Evolutionary conservation across 2,797 vertebrate genomes (phyloP).

Genomic region (Setipinna tenuifilis): DNA sequence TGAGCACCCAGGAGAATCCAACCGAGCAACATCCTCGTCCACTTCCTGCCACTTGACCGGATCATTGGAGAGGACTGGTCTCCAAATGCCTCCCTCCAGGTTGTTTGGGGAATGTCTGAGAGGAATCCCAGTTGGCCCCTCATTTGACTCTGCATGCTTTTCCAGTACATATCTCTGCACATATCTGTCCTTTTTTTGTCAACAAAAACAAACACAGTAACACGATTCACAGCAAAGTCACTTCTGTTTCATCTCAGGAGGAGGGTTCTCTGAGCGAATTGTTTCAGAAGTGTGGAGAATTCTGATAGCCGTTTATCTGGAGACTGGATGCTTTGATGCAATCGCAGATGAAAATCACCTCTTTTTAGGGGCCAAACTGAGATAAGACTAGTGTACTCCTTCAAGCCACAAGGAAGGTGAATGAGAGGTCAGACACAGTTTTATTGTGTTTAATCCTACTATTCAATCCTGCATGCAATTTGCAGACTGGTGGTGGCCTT

Average conservation of each 20-base stretch:
- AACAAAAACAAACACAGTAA: slow-evolving; percentile 31
- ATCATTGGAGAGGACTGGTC: slow-evolving; percentile 25
- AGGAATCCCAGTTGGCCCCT: not conserved
- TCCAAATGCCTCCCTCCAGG: slow-evolving; percentile 1
- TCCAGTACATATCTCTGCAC: not conserved
- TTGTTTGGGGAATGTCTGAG: not conserved
- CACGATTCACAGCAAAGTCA: slow-evolving; percentile 29
- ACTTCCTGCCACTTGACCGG: slow-evolving; percentile 36
- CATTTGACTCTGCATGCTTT: not conserved
- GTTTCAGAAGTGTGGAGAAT: slow-evolving; percentile 40
- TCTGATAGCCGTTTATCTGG: slow-evolving; percentile 52
- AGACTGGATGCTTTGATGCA: slow-evolving; percentile 44
- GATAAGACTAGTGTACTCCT: slow-evolving; percentile 42
- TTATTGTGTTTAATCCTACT: slow-evolving; percentile 16
- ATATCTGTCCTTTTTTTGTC: not conserved
- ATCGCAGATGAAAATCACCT: slow-evolving; percentile 50
- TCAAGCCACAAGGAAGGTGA: slow-evolving; percentile 46
- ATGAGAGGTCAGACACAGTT: slow-evolving; percentile 43
- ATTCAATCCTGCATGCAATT: not conserved
- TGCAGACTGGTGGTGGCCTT: not conserved
- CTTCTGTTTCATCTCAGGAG: slow-evolving; percentile 48
- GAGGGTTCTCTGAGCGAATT: slow-evolving; percentile 43
- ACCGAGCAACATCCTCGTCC: slow-evolving; percentile 7
- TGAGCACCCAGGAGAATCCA: slow-evolving; percentile 24
- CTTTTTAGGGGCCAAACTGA: slow-evolving; percentile 53